A percentile compares a stretch with the other conserved stretches of the same genome.
Evolutionary conservation across 1,140 invertebrate genomes (phyloP).

Genomic region (Lysiphlebus fabarum): DNA sequence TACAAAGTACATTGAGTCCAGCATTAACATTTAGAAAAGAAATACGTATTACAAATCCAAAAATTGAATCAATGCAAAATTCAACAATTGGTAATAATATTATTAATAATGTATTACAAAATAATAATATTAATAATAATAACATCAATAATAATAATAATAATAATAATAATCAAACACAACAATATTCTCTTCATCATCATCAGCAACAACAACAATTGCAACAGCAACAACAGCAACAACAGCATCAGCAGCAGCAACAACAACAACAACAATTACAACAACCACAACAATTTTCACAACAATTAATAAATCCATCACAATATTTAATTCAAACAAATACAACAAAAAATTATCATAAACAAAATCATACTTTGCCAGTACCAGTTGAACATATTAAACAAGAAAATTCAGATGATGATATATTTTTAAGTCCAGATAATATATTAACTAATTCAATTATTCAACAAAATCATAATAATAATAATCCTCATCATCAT

Average conservation of each 20-base stretch:
- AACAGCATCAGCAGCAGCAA: conserved; percentile 25
- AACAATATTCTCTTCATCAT: conserved; percentile 36
- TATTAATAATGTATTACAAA: conserved; percentile 33
- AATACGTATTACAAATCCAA: conserved; percentile 41
- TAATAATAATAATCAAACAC: conserved; percentile 27
- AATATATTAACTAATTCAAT: conserved; percentile 54
- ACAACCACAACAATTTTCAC: background rate
- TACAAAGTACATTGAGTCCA: conserved; percentile 50
- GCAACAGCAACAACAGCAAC: background rate
- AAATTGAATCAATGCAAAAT: conserved; percentile 37
- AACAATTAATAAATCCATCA: conserved; percentile 16
- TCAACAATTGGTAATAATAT: conserved; percentile 38
- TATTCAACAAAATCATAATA: too few species aligned
- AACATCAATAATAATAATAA: too few species aligned
- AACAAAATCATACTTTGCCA: conserved; percentile 44
- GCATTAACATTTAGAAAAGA: conserved; percentile 50
- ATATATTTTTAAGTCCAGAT: conserved; percentile 75
- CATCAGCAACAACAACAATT: conserved; percentile 31
- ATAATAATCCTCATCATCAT: too few species aligned
- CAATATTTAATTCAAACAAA: conserved; percentile 40
- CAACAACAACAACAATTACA: background rate
- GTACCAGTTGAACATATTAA: conserved; percentile 55
- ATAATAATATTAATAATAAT: too few species aligned
- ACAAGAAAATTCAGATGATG: conserved; percentile 60
- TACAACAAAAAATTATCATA: conserved; percentile 34